Conservation (phyloP, 1,140 invertebrate genomes). For the Drosophila subobscura region DNA sequence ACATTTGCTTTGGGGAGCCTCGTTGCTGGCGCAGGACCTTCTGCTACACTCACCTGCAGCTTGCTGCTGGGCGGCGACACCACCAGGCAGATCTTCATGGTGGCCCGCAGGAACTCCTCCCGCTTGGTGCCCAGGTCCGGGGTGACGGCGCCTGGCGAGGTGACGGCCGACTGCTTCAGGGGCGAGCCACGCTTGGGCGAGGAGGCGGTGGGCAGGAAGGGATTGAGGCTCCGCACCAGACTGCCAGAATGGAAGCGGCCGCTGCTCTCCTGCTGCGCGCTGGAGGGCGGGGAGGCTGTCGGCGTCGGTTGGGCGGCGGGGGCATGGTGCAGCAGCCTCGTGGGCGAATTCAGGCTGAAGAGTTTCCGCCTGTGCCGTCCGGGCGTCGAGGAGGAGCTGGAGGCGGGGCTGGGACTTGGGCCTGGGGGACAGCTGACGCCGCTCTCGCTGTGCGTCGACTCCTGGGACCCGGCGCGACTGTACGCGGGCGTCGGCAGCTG, state of each 20-base stretch:
- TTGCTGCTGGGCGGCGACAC: conserved; percentile 82
- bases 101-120: conserved; percentile 84
- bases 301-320: conserved; percentile 28
- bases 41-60: conserved; percentile 74
- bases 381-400: conserved; percentile 71
- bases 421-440: conserved; percentile 45
- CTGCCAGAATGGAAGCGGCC: conserved; percentile 46
- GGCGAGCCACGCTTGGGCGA: conserved; percentile 59
- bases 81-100: conserved; percentile 83
- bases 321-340: conserved; percentile 60
- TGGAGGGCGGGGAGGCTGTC: conserved; percentile 17
- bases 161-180: conserved; percentile 54
- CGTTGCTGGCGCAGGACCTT: conserved; percentile 29
- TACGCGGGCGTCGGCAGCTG: conserved; percentile 71
- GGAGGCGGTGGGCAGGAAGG: conserved; percentile 50
- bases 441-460: conserved; percentile 72
- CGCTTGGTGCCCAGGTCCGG: conserved; percentile 82
- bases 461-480: conserved; percentile 76
- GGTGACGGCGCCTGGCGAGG: conserved; percentile 58
- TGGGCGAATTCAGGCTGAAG: conserved; percentile 75
- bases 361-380: conserved; percentile 75
- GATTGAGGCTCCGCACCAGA: conserved; percentile 59
- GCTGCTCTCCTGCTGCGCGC: conserved; percentile 23
- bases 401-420: conserved; percentile 64
- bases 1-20: conserved; percentile 44